Base-by-base conservation (phyloP, 2,113 vertebrate genomes). In the Leptodactylus fuscus region DNA sequence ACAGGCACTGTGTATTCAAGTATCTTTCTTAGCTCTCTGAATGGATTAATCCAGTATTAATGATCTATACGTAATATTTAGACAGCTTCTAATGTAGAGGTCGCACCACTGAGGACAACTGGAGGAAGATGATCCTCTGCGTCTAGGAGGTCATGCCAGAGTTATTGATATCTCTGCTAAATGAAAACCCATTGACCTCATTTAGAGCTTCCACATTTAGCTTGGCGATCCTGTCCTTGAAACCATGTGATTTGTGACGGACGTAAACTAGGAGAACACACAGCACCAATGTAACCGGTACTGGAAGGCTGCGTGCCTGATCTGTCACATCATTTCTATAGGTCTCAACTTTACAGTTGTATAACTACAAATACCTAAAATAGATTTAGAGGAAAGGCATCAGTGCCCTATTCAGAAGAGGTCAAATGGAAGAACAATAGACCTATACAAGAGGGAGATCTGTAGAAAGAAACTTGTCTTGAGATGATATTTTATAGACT, bases 181-280 rank as follows among this genome's bases (percentile, higher is more conserved):
- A 36, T 58, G 76, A 55, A 58, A 79, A 79, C 51, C 53, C n/a
- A 79, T 24, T 79, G 76, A 60, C 76, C 76, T 79, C 76, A 79
- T 79, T 79, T 60, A 60, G 20, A 58, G 76, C 34, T 15, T 55
- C 51, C 16, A 60, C 76, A 79, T 60, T 58, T 79, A 79, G 20
- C 49, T 36, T 20, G 49, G 76, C 5, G 51, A 79, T n/a, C 55
- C 32, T 79, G 76, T 41, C 76, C 76, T 79, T 79, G 76, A 79
- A 79, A 36, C 24, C 73, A 41, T 60, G 76, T 79, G 49, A 79
- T 79, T 38, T 41, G 76, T 60, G 76, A 79, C 76, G 16, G 24
- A 32, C 76, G 38, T 41, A 27, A 78, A 38, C 49, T 10, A 13
- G 46, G 2, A 15, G 46, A n/a, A n/a, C n/a, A n/a, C n/a, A n/a